A percentile compares a stretch with the other conserved stretches of the same genome.
These are phyloP conservation scores for Lepidonotus clava DNA, from an alignment of 2,888 invertebrate species.

Conservation along the genomic window DNA sequence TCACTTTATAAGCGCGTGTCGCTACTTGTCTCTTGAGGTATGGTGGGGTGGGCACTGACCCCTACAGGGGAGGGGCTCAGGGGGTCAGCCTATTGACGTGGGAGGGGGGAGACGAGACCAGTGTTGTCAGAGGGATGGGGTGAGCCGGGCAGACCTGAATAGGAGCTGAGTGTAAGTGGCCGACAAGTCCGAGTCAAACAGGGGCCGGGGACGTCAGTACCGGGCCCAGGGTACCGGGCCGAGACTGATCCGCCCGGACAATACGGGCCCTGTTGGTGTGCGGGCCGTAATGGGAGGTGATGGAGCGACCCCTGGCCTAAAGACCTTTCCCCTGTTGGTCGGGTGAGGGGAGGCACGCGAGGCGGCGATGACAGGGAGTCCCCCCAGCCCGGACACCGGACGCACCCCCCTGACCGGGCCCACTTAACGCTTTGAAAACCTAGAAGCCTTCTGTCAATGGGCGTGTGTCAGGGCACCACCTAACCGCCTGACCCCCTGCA, in stretches of 20 bases:
- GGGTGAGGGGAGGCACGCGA: not conserved
- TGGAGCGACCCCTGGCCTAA: slow-evolving; percentile 9
- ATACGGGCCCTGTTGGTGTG: not conserved
- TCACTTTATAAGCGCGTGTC: too few relatives aligned
- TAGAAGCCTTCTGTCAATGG: slow-evolving; percentile 41
- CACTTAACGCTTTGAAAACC: slow-evolving; percentile 17
- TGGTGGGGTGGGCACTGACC: too few relatives aligned
- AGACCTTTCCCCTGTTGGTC: slow-evolving; percentile 25
- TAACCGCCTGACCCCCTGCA: too few relatives aligned
- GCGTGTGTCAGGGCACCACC: not conserved
- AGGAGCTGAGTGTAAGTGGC: slow-evolving; percentile 14
- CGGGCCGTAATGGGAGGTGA: not conserved
- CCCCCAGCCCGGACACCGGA: not conserved
- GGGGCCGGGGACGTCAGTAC: not conserved
- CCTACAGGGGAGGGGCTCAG: too few relatives aligned
- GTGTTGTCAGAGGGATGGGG: too few relatives aligned
- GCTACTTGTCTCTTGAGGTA: too few relatives aligned
- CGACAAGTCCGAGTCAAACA: not conserved
- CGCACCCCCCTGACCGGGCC: not conserved
- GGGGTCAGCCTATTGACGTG: too few relatives aligned
- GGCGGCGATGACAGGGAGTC: not conserved
- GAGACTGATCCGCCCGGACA: slow-evolving; percentile 19
- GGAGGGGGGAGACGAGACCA: too few relatives aligned
- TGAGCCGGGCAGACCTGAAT: not conserved
- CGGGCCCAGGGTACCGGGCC: not conserved